phyloP scores from a whole-genome alignment of 2,888 invertebrate species.

The Ectemnius lituratus region DNA sequence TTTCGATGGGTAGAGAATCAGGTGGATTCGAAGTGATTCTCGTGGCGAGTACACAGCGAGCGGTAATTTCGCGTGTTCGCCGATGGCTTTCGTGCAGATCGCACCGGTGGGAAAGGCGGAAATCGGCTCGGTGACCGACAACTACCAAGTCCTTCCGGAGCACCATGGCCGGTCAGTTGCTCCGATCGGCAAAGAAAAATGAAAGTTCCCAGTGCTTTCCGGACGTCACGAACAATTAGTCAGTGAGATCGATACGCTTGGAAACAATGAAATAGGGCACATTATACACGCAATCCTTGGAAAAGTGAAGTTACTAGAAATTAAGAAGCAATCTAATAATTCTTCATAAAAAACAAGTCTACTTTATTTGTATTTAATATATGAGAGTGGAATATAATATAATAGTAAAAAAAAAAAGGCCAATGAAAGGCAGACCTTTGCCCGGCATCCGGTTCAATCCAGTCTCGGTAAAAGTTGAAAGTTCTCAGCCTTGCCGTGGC shows the following conservation, averaged over 20 bases:
- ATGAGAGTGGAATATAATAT: no score
- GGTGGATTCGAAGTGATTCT: conserved; percentile 8
- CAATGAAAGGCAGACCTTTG: neutral
- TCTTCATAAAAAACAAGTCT: no score
- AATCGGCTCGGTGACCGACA: conserved; percentile 16
- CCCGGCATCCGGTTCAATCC: neutral
- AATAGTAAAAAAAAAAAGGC: no score
- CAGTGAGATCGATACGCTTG: neutral
- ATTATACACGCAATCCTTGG: no score
- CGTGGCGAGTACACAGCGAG: neutral
- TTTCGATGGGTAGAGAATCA: neutral
- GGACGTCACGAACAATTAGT: conserved; percentile 68
- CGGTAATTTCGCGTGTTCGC: conserved; percentile 24
- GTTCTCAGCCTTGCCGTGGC: conserved; percentile 27
- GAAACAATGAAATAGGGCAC: no score
- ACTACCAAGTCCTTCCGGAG: conserved; percentile 7
- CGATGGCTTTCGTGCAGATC: conserved; percentile 13
- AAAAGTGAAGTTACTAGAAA: no score
- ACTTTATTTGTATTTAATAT: no score
- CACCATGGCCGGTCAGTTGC: conserved; percentile 11
- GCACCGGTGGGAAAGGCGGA: conserved; percentile 50
- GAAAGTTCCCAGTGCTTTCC: conserved; percentile 57
- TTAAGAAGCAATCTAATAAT: no score
- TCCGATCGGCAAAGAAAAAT: conserved; percentile 46
- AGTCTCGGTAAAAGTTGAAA: conserved; percentile 5